Evolutionary conservation across 2,797 vertebrate genomes (phyloP).

Genomic region (Cheirogaleus major): DNA sequence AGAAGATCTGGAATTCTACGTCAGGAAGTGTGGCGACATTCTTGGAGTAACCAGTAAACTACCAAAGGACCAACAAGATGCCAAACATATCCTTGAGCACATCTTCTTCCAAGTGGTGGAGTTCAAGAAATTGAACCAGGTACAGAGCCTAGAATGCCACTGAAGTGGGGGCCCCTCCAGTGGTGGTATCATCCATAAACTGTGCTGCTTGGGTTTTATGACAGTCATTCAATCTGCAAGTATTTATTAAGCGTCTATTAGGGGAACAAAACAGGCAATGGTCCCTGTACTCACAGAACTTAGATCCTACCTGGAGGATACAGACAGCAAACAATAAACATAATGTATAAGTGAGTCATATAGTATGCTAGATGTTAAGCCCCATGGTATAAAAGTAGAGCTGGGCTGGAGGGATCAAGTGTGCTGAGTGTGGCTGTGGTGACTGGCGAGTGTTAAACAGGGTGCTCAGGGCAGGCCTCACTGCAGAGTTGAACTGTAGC

Average conservation of each 20-base stretch:
- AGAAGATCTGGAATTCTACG: constrained; percentile 96
- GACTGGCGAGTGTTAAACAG: background rate
- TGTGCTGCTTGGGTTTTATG: background rate
- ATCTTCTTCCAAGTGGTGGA: constrained; percentile 98
- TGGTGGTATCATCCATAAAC: background rate
- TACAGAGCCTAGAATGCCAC: constrained; percentile 71
- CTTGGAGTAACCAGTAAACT: constrained; percentile 93
- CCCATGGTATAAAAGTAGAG: background rate
- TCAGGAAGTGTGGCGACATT: constrained; percentile 96
- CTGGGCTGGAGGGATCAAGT: background rate
- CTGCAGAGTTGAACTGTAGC: background rate
- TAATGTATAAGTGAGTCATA: background rate
- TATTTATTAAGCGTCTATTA: background rate
- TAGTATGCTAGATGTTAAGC: background rate
- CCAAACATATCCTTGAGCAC: constrained; percentile 95
- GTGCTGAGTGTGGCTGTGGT: background rate
- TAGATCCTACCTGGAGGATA: background rate
- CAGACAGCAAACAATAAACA: background rate
- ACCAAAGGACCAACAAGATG: constrained; percentile 94
- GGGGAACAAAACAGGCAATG: background rate
- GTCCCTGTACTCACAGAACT: background rate
- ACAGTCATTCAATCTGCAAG: background rate
- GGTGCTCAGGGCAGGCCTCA: background rate
- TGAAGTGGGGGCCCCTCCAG: background rate
- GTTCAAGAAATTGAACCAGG: constrained; percentile 98